Evolutionary conservation across 2,113 vertebrate genomes (phyloP).

Genomic region (Colinus virginianus): DNA sequence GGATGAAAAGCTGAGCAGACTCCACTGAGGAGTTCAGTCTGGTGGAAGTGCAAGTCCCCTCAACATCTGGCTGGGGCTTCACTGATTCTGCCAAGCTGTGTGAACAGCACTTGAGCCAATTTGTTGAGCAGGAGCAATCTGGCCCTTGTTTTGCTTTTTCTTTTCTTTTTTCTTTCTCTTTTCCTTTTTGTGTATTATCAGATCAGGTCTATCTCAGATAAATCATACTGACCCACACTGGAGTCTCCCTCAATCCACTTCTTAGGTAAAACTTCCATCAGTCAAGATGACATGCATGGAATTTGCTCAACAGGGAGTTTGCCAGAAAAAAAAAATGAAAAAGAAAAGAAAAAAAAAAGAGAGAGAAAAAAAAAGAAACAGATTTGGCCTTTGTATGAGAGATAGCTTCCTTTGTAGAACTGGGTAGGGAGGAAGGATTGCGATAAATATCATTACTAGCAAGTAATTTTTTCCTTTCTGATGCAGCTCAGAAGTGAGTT

Average conservation of each 20-base stretch:
- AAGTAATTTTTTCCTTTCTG: constrained; percentile 66
- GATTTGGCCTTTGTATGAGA: background rate
- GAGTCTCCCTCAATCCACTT: background rate
- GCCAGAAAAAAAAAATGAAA: background rate
- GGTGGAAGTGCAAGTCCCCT: background rate
- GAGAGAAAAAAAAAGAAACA: background rate
- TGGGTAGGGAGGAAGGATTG: constrained; percentile 38
- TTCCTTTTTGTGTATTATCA: background rate
- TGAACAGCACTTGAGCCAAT: rapidly evolving
- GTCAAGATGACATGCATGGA: background rate
- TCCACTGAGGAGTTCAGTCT: background rate
- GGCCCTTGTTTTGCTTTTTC: background rate
- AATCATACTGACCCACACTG: background rate
- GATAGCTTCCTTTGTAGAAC: constrained; percentile 34
- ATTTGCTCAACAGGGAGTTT: background rate
- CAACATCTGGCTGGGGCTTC: background rate
- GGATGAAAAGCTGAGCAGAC: constrained; percentile 9
- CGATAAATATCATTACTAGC: constrained; percentile 63
- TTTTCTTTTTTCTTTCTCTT: background rate
- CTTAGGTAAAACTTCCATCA: background rate
- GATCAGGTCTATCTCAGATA: background rate
- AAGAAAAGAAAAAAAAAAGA: background rate
- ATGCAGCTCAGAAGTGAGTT: constrained; percentile 51
- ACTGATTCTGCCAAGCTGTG: background rate
- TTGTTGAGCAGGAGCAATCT: background rate